A percentile compares a stretch with the other conserved stretches of the same genome.
Evolutionary conservation across 2,888 invertebrate species (phyloP).

Genomic region (Dione vanillae): DNA sequence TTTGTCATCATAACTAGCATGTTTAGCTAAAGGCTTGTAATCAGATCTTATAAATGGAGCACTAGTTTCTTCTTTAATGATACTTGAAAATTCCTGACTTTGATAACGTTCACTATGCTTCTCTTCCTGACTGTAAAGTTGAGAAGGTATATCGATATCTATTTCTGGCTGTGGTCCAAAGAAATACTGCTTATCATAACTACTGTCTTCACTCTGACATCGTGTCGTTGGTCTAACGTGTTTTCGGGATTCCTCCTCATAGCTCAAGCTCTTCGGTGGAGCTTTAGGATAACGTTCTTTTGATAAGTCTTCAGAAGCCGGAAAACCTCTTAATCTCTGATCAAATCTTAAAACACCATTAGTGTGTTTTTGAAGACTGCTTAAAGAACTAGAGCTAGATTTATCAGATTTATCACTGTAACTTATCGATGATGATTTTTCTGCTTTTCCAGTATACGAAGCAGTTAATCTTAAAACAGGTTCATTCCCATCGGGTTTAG

Average conservation of each 20-base stretch:
- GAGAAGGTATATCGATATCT: conserved; percentile 82
- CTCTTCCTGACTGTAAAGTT: conserved; percentile 85
- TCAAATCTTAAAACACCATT: conserved; percentile 73
- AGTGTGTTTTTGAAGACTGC: conserved; percentile 77
- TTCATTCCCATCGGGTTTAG: conserved; percentile 58
- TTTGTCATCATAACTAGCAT: conserved; percentile 87
- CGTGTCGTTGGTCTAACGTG: conserved; percentile 80
- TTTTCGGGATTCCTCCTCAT: conserved; percentile 75
- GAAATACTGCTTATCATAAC: conserved; percentile 68
- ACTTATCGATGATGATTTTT: conserved; percentile 81
- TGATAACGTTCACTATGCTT: conserved; percentile 86
- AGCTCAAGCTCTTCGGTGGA: conserved; percentile 80
- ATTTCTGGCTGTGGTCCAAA: conserved; percentile 80
- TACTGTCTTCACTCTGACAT: conserved; percentile 86
- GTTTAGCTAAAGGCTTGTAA: conserved; percentile 85
- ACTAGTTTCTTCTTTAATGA: conserved; percentile 69
- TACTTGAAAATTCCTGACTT: conserved; percentile 86
- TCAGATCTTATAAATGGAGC: conserved; percentile 80
- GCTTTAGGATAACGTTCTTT: conserved; percentile 72
- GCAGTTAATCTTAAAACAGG: conserved; percentile 69
- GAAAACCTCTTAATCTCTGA: conserved; percentile 67
- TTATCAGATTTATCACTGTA: conserved; percentile 81
- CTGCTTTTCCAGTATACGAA: conserved; percentile 65
- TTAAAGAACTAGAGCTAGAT: conserved; percentile 80
- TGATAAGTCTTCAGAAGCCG: conserved; percentile 58